Conservation (phyloP, 2,797 vertebrate genomes). For the Cottoperca gobio region DNA sequence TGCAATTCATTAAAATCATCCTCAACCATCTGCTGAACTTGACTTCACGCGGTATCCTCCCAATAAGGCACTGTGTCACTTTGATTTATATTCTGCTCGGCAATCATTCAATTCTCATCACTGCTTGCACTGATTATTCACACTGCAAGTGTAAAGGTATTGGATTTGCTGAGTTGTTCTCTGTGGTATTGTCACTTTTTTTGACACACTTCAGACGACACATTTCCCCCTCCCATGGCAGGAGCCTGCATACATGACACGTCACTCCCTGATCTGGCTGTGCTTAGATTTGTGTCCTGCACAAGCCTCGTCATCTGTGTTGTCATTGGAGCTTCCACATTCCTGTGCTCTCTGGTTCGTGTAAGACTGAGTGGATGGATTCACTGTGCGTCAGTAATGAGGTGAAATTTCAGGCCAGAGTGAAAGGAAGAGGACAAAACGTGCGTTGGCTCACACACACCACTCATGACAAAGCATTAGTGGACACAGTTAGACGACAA, state of each 20-base stretch:
- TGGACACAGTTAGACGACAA: not conserved
- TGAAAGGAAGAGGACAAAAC: slow-evolving; percentile 20
- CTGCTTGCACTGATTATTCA: not conserved
- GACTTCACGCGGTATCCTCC: slow-evolving; percentile 18
- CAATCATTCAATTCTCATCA: not conserved
- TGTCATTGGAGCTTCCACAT: slow-evolving; percentile 59
- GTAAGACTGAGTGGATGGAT: slow-evolving; percentile 41
- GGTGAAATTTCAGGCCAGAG: slow-evolving; percentile 66
- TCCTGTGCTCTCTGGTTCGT: slow-evolving; percentile 68
- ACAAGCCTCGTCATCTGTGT: slow-evolving; percentile 35
- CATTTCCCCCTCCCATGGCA: not conserved
- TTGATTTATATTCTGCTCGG: slow-evolving; percentile 17
- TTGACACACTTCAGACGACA: not conserved
- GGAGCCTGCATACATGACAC: not conserved
- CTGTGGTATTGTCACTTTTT: not conserved
- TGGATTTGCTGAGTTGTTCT: not conserved
- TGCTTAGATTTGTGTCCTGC: slow-evolving; percentile 24
- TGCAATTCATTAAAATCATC: slow-evolving; percentile 56
- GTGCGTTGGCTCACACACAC: not conserved
- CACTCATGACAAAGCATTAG: not conserved
- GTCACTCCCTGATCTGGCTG: not conserved
- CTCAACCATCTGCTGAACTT: slow-evolving; percentile 52
- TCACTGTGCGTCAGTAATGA: slow-evolving; percentile 73
- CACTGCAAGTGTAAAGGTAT: too few species aligned
- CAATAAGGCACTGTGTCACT: slow-evolving; percentile 14